These are phyloP conservation scores for Poeciliopsis turrubarensis DNA, from an alignment of 2,113 vertebrate species.

Conservation along the genomic window DNA sequence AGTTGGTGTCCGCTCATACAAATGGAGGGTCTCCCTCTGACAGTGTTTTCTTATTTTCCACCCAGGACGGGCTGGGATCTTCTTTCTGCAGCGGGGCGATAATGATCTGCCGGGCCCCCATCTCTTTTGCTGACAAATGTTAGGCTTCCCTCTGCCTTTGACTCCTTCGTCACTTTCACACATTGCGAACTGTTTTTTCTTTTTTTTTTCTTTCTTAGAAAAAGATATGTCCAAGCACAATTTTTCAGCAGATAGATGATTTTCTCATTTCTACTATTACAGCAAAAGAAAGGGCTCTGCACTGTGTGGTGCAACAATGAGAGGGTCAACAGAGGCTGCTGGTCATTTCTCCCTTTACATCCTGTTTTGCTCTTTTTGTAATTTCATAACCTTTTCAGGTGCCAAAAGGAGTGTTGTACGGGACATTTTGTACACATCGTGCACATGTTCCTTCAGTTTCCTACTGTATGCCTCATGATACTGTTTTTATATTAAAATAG, in stretches of 20 bases:
- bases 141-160: neutral
- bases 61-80: neutral
- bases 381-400: too few relatives aligned
- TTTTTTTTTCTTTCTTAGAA: neutral
- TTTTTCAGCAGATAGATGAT: neutral
- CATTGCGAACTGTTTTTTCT: neutral
- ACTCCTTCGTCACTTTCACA: neutral
- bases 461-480: too few relatives aligned
- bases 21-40: neutral
- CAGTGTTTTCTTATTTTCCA: neutral
- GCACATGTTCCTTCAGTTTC: too few relatives aligned
- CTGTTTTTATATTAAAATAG: too few relatives aligned
- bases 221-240: neutral
- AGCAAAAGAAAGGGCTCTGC: too few relatives aligned
- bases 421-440: too few relatives aligned
- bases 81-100: neutral
- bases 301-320: too few relatives aligned
- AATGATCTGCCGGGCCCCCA: neutral
- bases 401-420: too few relatives aligned
- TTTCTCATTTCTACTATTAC: too few relatives aligned
- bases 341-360: too few relatives aligned
- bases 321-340: too few relatives aligned
- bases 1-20: neutral
- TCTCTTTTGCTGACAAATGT: neutral
- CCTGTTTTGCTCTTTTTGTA: too few relatives aligned